These are phyloP conservation scores for Solenodon paradoxus DNA, from an alignment of 2,113 vertebrate species.

Conservation along the genomic window DNA sequence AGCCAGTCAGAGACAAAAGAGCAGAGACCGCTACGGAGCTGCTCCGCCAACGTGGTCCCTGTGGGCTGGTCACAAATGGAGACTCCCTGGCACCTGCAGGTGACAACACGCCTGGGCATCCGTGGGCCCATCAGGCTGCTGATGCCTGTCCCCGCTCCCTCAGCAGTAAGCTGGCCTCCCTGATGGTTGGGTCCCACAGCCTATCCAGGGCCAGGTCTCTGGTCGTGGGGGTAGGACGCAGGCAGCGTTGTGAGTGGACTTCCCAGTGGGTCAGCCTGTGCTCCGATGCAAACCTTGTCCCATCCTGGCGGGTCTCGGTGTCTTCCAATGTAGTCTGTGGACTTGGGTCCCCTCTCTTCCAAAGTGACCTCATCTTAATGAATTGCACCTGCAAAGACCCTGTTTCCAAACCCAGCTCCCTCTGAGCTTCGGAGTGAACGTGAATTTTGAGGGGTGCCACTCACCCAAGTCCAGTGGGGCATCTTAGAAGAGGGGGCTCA, in stretches of 20 bases:
- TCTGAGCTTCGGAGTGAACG: not conserved
- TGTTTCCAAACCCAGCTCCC: not conserved
- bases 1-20: not conserved
- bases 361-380: not conserved
- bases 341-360: not conserved
- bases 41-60: too few relatives aligned
- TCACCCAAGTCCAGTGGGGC: accelerated
- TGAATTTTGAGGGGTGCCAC: not conserved
- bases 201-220: not conserved
- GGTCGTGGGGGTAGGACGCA: not conserved
- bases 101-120: too few relatives aligned
- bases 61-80: not conserved
- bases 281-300: too few relatives aligned
- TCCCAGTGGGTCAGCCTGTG: too few relatives aligned
- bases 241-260: too few relatives aligned
- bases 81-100: too few relatives aligned
- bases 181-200: too few relatives aligned
- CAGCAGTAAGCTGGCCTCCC: not conserved
- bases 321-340: too few relatives aligned
- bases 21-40: not conserved
- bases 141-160: not conserved
- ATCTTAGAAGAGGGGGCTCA: not conserved
- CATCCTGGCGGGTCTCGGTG: too few relatives aligned
- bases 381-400: not conserved
- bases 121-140: accelerated